phyloP scores from a whole-genome alignment of 2,888 invertebrate genomes.

The Bimastos eiseni region DNA sequence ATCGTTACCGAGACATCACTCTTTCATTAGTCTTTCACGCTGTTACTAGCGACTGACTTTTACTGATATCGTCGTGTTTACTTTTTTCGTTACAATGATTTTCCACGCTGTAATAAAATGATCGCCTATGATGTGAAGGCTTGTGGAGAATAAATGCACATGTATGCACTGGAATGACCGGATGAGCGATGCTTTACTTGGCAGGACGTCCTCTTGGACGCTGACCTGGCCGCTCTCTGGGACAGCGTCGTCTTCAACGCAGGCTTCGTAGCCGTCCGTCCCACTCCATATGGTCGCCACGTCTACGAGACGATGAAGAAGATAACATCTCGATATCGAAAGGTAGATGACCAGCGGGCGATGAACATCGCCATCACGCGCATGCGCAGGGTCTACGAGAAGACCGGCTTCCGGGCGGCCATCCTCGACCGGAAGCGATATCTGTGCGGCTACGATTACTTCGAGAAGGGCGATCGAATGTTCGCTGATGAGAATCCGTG shows the following conservation, averaged over 20 bases:
- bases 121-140: no score
- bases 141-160: no score
- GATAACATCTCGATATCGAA: constrained; percentile 23
- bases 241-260: constrained; percentile 35
- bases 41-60: no score
- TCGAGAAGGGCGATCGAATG: constrained; percentile 35
- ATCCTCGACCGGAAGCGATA: constrained; percentile 30
- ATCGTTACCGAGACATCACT: no score
- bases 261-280: constrained; percentile 37
- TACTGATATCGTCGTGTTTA: no score
- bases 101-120: no score
- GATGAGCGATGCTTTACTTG: no score
- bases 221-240: constrained; percentile 37
- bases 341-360: constrained; percentile 39
- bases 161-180: no score
- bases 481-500: constrained; percentile 25
- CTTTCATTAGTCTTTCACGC: no score
- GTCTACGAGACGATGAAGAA: constrained; percentile 33
- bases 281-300: constrained; percentile 18
- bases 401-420: constrained; percentile 27
- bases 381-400: constrained; percentile 21
- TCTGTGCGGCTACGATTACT: constrained; percentile 41
- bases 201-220: constrained; percentile 21
- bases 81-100: no score
- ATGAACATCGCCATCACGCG: constrained; percentile 30